These are phyloP conservation scores for Petrocephalus sullivani DNA, from an alignment of 2,797 vertebrate genomes.

Conservation along the genomic window DNA sequence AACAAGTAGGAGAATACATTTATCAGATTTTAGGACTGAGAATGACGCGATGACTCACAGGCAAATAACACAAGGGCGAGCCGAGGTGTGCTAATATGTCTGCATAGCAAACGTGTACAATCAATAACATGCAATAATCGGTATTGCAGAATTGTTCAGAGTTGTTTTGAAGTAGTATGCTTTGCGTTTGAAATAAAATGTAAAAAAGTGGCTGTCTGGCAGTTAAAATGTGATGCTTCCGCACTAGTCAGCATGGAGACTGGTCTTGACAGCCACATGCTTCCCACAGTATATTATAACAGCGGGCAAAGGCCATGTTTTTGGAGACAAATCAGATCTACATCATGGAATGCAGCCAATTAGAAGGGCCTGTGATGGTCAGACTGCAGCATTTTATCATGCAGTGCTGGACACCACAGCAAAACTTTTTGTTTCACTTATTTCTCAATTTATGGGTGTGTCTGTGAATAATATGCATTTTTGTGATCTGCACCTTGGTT, in stretches of 20 bases:
- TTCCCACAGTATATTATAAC: constrained; percentile 1
- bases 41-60: background rate
- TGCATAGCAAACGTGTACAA: background rate
- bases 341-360: background rate
- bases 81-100: background rate
- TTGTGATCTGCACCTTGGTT: too few species aligned
- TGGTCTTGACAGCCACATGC: background rate
- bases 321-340: background rate
- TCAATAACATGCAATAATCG: background rate
- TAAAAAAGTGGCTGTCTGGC: background rate
- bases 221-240: background rate
- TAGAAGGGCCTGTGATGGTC: background rate
- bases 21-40: background rate
- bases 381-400: background rate
- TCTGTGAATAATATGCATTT: too few species aligned
- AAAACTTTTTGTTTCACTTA: too few species aligned
- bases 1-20: background rate
- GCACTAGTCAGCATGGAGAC: background rate
- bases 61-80: background rate
- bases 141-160: background rate
- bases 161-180: background rate
- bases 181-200: background rate
- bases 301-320: background rate
- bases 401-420: too few species aligned
- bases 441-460: too few species aligned